Evolutionary conservation across 2,888 invertebrate species (phyloP), one percentile per base, ranked within the genome.

Genomic region (Cheilosia soror): DNA sequence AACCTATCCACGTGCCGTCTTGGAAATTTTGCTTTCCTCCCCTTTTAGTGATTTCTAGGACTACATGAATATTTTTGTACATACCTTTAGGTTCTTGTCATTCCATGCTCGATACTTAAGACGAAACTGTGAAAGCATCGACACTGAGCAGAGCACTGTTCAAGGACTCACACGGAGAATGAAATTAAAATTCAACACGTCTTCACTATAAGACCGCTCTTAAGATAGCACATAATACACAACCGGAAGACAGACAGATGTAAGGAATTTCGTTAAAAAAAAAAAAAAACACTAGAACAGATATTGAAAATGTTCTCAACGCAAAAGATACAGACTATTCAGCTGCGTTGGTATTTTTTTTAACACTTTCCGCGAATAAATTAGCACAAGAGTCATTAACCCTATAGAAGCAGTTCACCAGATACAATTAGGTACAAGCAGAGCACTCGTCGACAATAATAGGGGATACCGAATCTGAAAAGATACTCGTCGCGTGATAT

Each of bases 181-280:
- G 5, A 69, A 69, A 76, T 75, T 81, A 57, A 75, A 81, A 69
- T 63, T 81, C 82, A 71, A 60, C 65, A 82, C 82, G 71, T 72
- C 57, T 33, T 55, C 31, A 51, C 49, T 25, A 25, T 11, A 7
- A 25, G 20, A 25, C 11, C 49, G 25, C 49, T 27, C 49, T 49
- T 11, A 4, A 44, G 20, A 27, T 7, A 29, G 55, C 31, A 55
- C 31, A 37, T 11, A 37, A 37, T 11, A 37, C 37, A 37, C 37
- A 9, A 11, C 9, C 11, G 20, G 20, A 9, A 37, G 7, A 2
- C 0, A 33, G 33, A 1, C 11, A 9, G 11, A 37, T 9, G 37
- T 37, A 37, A 3, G 9, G 37, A 37, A 37, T 11, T 37, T 37
- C 9, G 37, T 11, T 37, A 37, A 37, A 37, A 11, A 37, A 37